Base-by-base conservation (phyloP, 2,113 vertebrate species). In the Cyprinodon variegatus region DNA sequence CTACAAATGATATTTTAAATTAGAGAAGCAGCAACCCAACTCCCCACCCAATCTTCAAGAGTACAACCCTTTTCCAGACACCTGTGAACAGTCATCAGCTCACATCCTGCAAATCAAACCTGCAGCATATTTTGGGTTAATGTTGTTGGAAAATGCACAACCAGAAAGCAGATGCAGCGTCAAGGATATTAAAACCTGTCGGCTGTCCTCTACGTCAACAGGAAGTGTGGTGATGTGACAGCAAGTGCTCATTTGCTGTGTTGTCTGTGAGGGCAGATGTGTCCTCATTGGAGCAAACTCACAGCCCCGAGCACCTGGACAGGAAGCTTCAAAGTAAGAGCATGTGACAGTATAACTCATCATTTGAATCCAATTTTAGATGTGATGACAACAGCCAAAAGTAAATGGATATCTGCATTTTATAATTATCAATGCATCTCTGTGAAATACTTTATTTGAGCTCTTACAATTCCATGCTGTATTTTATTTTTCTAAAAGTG, bases 221-320 rank as follows among this genome's bases (percentile, higher is more conserved):
- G 69, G 87, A 94, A 75, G 79, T 77, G 82, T 65, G 48, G 66
- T 61, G 53, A 40, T 83, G 72, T 88, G 92, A 92, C 91, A 89
- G 84, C 38, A 15, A 82, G 78, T 77, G 85, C 82, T 91, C 83
- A 85, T 88, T 91, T 89, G 84, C 82, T 78, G 65, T 48, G 78
- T 81, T 73, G 84, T 38, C 73, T 64, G 66, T 61, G 53, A 73
- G 83, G 92, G 86, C 77, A 87, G 78, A 89, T 74, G 73, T 89
- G 92, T 92, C 88, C 90, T 93, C 76, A 65, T n/a, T 78, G 72
- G 63, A 74, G 74, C 82, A 74, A 72, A 71, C 69, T 71, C 65
- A 62, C 71, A 72, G 62, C 75, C 79, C 60, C 36, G 38, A n/a
- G 71, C 79, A 84, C 76, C 79, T 84, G 81, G 60, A 41, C 41